Evolutionary conservation across 2,113 vertebrate species (phyloP).

Genomic region (Carassius carassius): DNA sequence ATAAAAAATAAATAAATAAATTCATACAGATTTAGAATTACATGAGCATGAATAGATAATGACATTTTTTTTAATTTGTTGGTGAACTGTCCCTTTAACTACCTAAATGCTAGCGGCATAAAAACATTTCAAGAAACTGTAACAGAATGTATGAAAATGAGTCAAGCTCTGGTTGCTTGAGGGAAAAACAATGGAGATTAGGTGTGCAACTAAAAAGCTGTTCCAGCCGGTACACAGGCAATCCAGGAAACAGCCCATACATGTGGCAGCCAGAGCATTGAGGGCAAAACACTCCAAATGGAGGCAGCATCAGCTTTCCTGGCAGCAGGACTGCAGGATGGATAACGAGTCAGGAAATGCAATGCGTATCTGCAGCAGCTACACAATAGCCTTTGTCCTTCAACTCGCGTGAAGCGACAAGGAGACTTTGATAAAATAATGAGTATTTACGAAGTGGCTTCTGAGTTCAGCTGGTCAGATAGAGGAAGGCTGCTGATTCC

Average conservation of each 20-base stretch:
- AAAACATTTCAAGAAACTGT: slow-evolving; percentile 21
- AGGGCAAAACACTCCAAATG: slow-evolving; percentile 65
- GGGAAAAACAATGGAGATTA: slow-evolving; percentile 61
- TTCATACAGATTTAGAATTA: not conserved
- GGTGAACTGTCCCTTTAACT: not conserved
- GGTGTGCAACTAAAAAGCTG: slow-evolving; percentile 67
- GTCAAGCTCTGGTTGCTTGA: slow-evolving; percentile 68
- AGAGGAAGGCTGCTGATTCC: slow-evolving; percentile 58
- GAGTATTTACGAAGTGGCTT: slow-evolving; percentile 54
- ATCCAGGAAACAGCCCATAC: slow-evolving; percentile 68
- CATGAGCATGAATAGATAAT: not conserved
- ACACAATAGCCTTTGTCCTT: slow-evolving; percentile 27
- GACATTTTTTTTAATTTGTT: not conserved
- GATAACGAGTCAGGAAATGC: slow-evolving; percentile 66
- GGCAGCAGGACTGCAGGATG: slow-evolving; percentile 62
- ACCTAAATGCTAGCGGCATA: not conserved
- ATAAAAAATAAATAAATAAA: too few relatives aligned
- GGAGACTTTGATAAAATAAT: slow-evolving; percentile 67
- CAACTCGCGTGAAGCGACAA: slow-evolving; percentile 40
- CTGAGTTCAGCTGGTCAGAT: slow-evolving; percentile 60
- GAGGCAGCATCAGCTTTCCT: slow-evolving; percentile 65
- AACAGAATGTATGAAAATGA: slow-evolving; percentile 58
- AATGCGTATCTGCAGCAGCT: not conserved
- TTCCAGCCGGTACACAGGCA: slow-evolving; percentile 75
- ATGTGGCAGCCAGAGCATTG: slow-evolving; percentile 62